Evolutionary conservation across 2,888 invertebrate species (phyloP).

Genomic region (Spisula subtruncata): DNA sequence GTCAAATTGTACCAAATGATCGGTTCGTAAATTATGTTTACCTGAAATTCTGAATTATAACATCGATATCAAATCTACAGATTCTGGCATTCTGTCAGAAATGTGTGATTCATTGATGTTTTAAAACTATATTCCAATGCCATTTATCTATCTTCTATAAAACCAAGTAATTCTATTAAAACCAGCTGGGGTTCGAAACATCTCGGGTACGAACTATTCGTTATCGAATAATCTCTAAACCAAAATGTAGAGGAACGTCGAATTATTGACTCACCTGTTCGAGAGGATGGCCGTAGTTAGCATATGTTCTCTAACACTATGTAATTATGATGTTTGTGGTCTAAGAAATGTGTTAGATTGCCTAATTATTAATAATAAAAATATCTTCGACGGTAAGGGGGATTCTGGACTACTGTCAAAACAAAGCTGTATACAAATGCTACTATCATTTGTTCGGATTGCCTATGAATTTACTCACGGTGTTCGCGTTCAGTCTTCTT

Average conservation of each 20-base stretch:
- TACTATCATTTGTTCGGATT: no score
- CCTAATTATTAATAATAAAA: neutral
- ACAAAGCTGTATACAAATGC: no score
- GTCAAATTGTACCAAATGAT: neutral
- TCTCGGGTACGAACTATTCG: constrained; percentile 24
- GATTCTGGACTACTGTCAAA: neutral
- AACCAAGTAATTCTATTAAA: constrained; percentile 25
- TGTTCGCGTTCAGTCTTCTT: no score
- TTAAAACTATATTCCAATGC: neutral
- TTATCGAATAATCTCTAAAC: constrained; percentile 35
- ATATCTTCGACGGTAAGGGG: neutral
- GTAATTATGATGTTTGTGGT: neutral
- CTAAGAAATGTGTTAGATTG: neutral
- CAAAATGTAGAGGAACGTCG: neutral
- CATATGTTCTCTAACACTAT: neutral
- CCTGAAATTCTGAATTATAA: neutral
- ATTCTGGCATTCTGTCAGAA: constrained; percentile 19
- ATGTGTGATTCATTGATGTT: neutral
- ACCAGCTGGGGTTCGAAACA: constrained; percentile 34
- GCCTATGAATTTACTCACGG: no score
- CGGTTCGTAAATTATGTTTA: neutral
- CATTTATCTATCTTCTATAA: neutral
- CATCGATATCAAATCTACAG: constrained; percentile 25
- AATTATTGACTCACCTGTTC: constrained; percentile 36
- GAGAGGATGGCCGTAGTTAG: neutral